Evolutionary conservation across 1,140 invertebrate species (phyloP).

Genomic region (Sminthurides bifidus): DNA sequence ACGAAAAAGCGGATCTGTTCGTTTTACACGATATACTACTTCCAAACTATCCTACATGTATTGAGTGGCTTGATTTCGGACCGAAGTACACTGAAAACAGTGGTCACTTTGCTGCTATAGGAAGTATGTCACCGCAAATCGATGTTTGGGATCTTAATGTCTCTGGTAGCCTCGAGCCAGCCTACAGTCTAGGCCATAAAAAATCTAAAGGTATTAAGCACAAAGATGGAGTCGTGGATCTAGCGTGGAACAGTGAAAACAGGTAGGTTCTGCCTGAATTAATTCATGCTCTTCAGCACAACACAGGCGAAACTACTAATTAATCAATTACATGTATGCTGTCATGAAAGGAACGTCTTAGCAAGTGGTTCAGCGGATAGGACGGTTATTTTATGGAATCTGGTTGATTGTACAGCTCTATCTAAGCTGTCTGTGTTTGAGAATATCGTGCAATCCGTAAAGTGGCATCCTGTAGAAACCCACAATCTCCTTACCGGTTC

Average conservation of each 20-base stretch:
- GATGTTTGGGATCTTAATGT: conserved; percentile 92
- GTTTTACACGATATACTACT: conserved; percentile 85
- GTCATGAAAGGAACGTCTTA: conserved; percentile 60
- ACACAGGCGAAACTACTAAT: neutral
- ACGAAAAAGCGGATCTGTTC: conserved; percentile 73
- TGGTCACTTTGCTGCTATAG: conserved; percentile 82
- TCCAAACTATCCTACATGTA: conserved; percentile 73
- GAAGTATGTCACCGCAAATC: conserved; percentile 80
- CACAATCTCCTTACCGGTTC: conserved; percentile 67
- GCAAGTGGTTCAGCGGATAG: conserved; percentile 85
- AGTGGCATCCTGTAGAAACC: conserved; percentile 74
- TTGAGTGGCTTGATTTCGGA: conserved; percentile 85
- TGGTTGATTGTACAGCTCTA: conserved; percentile 60
- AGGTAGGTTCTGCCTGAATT: conserved; percentile 34
- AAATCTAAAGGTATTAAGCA: conserved; percentile 71
- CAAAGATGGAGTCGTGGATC: conserved; percentile 75
- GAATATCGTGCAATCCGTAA: conserved; percentile 73
- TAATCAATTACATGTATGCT: neutral
- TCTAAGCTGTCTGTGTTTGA: conserved; percentile 59
- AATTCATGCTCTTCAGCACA: neutral
- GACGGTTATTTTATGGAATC: conserved; percentile 84
- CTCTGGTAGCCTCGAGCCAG: conserved; percentile 75
- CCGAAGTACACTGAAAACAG: conserved; percentile 40
- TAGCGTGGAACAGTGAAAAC: conserved; percentile 76
- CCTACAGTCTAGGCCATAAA: conserved; percentile 63